phyloP scores from a whole-genome alignment of 2,113 vertebrate species.

The Gymnarchus niloticus region DNA sequence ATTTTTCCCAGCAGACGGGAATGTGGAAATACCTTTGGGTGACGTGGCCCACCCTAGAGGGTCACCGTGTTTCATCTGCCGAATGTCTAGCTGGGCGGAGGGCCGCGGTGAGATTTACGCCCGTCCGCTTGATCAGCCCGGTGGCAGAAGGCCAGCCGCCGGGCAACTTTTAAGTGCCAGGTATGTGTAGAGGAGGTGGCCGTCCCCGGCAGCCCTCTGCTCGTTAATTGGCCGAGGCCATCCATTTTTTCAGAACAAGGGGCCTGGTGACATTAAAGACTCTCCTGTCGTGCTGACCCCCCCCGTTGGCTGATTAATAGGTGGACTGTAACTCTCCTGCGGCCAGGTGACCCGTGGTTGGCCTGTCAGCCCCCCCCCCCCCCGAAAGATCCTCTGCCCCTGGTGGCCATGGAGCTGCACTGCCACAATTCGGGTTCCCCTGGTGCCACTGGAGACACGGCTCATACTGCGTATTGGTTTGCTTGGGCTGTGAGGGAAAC shows the following conservation, averaged over 20 bases:
- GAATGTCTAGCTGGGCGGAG: no score
- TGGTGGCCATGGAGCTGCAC: not conserved
- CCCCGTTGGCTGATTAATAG: conserved; percentile 24
- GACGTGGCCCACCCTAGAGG: not conserved
- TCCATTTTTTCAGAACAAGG: conserved; percentile 23
- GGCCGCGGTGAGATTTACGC: not conserved
- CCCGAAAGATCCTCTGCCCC: not conserved
- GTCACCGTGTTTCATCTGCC: no score
- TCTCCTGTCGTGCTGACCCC: conserved; percentile 1
- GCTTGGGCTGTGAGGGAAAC: not conserved
- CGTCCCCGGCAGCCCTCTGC: conserved; percentile 17
- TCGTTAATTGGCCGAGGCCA: conserved; percentile 19
- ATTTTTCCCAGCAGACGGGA: not conserved
- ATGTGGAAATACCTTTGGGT: not conserved
- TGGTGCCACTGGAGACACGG: not conserved
- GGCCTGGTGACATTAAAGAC: conserved; percentile 26
- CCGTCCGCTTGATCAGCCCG: conserved; percentile 32
- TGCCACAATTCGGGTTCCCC: not conserved
- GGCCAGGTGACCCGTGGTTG: no score
- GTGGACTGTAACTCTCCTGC: not conserved
- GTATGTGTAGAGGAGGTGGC: conserved; percentile 33
- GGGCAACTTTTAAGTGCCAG: conserved; percentile 31
- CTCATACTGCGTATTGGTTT: not conserved
- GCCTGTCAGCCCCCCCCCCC: not conserved
- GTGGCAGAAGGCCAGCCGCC: conserved; percentile 36